phyloP scores from a whole-genome alignment of 2,113 vertebrate genomes.

The Talpa occidentalis region DNA sequence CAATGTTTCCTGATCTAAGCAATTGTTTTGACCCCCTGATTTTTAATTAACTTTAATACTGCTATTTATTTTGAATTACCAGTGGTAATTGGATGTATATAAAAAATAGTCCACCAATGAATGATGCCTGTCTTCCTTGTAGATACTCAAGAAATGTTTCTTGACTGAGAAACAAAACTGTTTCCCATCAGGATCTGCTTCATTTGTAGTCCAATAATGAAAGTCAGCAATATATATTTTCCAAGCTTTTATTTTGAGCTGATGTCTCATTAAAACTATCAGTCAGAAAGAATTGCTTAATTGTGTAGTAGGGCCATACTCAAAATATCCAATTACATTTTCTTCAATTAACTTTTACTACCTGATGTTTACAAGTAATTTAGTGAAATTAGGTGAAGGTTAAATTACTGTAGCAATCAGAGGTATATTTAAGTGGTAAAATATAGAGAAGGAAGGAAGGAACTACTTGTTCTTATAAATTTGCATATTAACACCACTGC shows the following conservation, averaged over 20 bases:
- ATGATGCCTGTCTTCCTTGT: not conserved
- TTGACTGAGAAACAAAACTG: not conserved
- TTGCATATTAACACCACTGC: conserved; percentile 54
- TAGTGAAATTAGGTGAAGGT: conserved; percentile 70
- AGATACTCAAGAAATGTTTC: conserved; percentile 20
- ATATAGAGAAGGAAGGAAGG: conserved; percentile 58
- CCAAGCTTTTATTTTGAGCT: conserved; percentile 35
- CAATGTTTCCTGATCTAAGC: not conserved
- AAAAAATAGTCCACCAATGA: not conserved
- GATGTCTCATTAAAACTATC: conserved; percentile 57
- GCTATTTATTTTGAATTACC: not conserved
- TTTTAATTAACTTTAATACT: conserved; percentile 35
- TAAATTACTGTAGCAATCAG: conserved; percentile 74
- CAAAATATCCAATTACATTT: conserved; percentile 72
- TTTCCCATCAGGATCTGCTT: not conserved
- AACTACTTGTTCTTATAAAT: conserved; percentile 60
- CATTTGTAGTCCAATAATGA: not conserved
- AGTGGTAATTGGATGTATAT: not conserved
- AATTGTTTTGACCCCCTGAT: not conserved
- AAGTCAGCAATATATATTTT: conserved; percentile 33
- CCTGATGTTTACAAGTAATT: conserved; percentile 69
- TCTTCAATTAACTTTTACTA: conserved; percentile 73
- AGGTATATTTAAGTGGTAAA: conserved; percentile 63
- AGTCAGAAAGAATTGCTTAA: conserved; percentile 61
- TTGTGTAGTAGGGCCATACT: conserved; percentile 41